Base-by-base conservation (phyloP, 2,888 invertebrate genomes). In the Tetropium fuscum region DNA sequence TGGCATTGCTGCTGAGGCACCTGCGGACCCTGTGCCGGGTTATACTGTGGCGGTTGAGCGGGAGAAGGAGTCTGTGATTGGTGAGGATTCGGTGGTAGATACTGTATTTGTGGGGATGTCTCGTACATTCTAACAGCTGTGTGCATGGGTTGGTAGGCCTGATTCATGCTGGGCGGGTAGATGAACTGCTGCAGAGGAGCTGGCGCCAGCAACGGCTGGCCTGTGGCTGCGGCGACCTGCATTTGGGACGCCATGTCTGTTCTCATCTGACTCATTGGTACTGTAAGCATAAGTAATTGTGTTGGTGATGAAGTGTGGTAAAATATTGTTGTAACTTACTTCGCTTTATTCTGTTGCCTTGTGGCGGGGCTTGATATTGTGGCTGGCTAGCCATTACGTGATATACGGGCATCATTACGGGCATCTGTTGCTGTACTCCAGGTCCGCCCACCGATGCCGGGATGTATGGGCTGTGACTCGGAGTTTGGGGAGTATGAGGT, bases 401-500 rank as follows among this genome's bases (percentile, higher is more conserved):
- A 34, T 82, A 79, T 56, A 81, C 76, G 3, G 78, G 76, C 69
- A 82, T 81, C 80, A 84, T 81, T 34, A 82, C 79, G 10, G 82
- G 78, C 63, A 83, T 75, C 30, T 73, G 77, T 22, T 72, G 76
- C 30, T 78, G 79, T 3, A 75, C 76, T 15, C 84, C 84, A n/a
- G 84, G 84, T 0, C 82, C 84, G 68, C 84, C 84, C 53, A 85
- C 83, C 1, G 83, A 84, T 8, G 81, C 83, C 77, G 65, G 74
- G n/a, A 81, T 78, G 60, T 80, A 81, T 0, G 80, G 78, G 49
- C 73, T 77, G 61, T 78, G 78, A 60, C 79, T 80, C 18, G 93
- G 93, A 25, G 94, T 94, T 80, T 93, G 93, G 22, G 94, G 94
- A 34, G 94, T 94, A 79, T 94, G 94, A 27, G 94, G 94, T 66